Conservation (phyloP, 2,888 invertebrate genomes). For the Corythucha ciliata region DNA sequence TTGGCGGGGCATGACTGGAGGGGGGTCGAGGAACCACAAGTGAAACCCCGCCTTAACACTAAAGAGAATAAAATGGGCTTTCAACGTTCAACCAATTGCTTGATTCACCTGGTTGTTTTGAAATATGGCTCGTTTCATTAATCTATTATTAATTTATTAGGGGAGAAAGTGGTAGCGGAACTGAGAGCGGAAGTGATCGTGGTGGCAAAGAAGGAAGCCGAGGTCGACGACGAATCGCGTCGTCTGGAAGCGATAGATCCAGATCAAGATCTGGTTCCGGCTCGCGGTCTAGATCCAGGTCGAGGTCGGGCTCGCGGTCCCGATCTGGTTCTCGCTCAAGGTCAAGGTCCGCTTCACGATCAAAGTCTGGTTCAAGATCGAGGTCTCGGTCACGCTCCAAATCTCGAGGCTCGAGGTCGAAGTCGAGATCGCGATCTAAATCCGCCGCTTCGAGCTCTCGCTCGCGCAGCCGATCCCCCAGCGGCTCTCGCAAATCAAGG, state of each 20-base stretch:
- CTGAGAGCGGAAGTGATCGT: slow-evolving; percentile 35
- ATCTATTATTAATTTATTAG: slow-evolving; percentile 20
- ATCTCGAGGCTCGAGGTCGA: slow-evolving; percentile 38
- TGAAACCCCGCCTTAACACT: too few species aligned
- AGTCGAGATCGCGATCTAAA: slow-evolving; percentile 18
- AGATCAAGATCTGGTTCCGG: slow-evolving; percentile 42
- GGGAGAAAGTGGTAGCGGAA: slow-evolving; percentile 36
- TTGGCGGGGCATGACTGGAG: too few species aligned
- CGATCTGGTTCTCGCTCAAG: slow-evolving; percentile 42
- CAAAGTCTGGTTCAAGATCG: slow-evolving; percentile 38
- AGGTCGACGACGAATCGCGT: slow-evolving; percentile 26
- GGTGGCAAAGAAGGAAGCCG: slow-evolving; percentile 21
- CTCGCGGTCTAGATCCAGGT: slow-evolving; percentile 41
- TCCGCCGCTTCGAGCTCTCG: slow-evolving; percentile 7
- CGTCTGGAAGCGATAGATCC: slow-evolving; percentile 43
- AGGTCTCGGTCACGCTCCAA: slow-evolving; percentile 38
- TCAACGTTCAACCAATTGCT: too few species aligned
- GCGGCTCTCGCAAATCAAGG: too few species aligned
- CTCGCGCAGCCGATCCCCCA: too few species aligned
- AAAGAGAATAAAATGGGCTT: too few species aligned
- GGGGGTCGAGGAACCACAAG: too few species aligned
- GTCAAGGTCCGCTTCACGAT: slow-evolving; percentile 39
- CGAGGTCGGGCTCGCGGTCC: slow-evolving; percentile 40
- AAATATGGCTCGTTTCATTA: background rate
- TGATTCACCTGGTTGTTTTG: too few species aligned